Conservation (phyloP, 2,113 vertebrate genomes). For the Nycticebus coucang region DNA sequence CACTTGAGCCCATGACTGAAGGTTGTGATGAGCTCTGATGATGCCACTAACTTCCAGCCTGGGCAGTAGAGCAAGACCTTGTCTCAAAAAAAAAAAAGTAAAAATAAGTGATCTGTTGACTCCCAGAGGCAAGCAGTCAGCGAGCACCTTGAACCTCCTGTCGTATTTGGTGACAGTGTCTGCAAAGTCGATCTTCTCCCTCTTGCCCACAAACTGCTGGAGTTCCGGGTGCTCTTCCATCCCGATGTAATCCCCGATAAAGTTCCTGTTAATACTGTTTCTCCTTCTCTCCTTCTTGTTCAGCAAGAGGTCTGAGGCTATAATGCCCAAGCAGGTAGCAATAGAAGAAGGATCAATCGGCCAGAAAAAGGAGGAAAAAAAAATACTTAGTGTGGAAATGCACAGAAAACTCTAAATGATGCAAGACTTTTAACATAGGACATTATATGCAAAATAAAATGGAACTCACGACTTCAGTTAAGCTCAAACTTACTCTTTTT, state of each 20-base stretch:
- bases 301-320: slow-evolving; percentile 95
- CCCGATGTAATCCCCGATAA: slow-evolving; percentile 97
- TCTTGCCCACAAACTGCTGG: slow-evolving; percentile 94
- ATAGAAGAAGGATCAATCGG: background rate
- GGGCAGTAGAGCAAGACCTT: no score
- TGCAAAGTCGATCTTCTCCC: slow-evolving; percentile 98
- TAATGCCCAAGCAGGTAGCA: background rate
- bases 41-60: no score
- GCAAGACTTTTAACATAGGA: background rate
- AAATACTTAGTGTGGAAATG: background rate
- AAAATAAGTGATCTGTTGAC: background rate
- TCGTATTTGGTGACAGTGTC: slow-evolving; percentile 97
- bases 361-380: background rate
- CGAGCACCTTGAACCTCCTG: slow-evolving; percentile 93
- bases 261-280: slow-evolving; percentile 98
- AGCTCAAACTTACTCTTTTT: background rate
- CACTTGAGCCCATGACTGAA: no score
- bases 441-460: background rate
- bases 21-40: no score
- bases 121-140: background rate
- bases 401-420: background rate
- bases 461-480: background rate
- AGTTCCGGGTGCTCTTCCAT: slow-evolving; percentile 97
- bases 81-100: no score
- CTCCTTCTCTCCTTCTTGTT: slow-evolving; percentile 96